Base-by-base conservation (phyloP, 2,797 vertebrate genomes). In the Hippoglossus hippoglossus region DNA sequence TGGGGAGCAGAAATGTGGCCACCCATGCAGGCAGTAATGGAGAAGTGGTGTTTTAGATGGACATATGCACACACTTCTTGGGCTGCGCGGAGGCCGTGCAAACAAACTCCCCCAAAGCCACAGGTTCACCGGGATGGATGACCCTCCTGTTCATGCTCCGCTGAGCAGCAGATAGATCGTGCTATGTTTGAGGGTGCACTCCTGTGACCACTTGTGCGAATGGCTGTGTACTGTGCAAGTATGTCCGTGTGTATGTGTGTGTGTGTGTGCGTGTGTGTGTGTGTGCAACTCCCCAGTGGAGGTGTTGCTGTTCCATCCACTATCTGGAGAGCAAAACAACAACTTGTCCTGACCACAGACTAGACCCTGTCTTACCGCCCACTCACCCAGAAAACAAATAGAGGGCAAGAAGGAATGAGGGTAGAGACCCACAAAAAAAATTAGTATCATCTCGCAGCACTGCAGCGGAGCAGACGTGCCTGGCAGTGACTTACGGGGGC, bases 301-400 rank as follows among this genome's bases (percentile, higher is more conserved):
- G 65, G 65, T 54, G 63, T 36, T 84, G 39, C 81, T 72, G 77
- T 76, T 67, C 58, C 13, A 47, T 44, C 57, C n/a, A n/a, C 79
- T 75, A 64, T 80, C 59, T 74, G n/a, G 39, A 70, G 49, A 78
- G 47, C 62, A 76, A 60, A 77, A 84, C 74, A 81, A 66, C 73
- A 83, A 67, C 77, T 79, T 81, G 73, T 82, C 71, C 73, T 66
- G 67, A 77, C 77, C 46, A 4, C 73, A 73, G 60, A 79, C 58
- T 41, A 56, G 65, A 77, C 57, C 63, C 67, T 44, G 70, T 81
- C 83, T 81, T 71, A 47, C 67, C 8, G 11, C 46, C 49, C 63
- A 67, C 61, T 86, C 87, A 91, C 84, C 87, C 83, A 71, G 78
- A 84, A 84, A 88, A 80, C 77, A 87, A 84, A 87, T 51, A 64